Conservation (phyloP, 23 tunicate species). For the Diplosoma virens region DNA sequence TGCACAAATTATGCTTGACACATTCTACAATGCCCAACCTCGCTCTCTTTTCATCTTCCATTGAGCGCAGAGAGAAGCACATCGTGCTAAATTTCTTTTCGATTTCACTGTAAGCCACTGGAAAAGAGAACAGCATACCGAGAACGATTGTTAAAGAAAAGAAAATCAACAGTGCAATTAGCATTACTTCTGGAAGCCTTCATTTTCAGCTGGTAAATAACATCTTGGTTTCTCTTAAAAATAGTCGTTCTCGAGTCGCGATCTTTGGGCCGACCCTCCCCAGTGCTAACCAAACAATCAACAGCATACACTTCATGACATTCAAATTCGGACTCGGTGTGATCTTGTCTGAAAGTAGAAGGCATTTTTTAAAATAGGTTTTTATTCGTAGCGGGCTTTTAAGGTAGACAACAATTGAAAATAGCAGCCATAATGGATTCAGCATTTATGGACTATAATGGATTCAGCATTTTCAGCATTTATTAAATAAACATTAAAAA, state of each 20-base stretch:
- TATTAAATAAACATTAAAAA: too few species aligned
- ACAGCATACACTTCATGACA: constrained; percentile 95
- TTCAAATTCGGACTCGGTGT: constrained; percentile 83
- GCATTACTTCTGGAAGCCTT: constrained; percentile 95
- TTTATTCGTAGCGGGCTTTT: not conserved
- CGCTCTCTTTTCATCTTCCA: constrained; percentile 96
- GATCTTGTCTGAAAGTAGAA: constrained; percentile 56
- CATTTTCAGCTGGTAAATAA: constrained; percentile 92
- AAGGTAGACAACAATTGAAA: not conserved
- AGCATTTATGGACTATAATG: too few species aligned
- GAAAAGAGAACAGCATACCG: not conserved
- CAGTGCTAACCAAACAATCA: constrained; percentile 81
- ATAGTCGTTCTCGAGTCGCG: constrained; percentile 85
- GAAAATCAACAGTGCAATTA: not conserved
- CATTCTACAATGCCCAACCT: constrained; percentile 99
- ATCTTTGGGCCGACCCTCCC: constrained; percentile 94
- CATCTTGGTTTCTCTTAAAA: constrained; percentile 94
- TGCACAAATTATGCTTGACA: constrained; percentile 91
- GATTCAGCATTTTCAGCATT: too few species aligned
- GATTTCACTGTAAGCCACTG: constrained; percentile 92
- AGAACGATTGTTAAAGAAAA: not conserved
- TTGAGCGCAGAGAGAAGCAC: constrained; percentile 91
- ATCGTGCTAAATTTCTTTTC: constrained; percentile 92
- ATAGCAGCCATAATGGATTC: too few species aligned
- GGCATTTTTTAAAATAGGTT: not conserved